These are phyloP conservation scores for Lepas anatifera DNA, from an alignment of 2,888 invertebrate genomes.

Conservation along the genomic window DNA sequence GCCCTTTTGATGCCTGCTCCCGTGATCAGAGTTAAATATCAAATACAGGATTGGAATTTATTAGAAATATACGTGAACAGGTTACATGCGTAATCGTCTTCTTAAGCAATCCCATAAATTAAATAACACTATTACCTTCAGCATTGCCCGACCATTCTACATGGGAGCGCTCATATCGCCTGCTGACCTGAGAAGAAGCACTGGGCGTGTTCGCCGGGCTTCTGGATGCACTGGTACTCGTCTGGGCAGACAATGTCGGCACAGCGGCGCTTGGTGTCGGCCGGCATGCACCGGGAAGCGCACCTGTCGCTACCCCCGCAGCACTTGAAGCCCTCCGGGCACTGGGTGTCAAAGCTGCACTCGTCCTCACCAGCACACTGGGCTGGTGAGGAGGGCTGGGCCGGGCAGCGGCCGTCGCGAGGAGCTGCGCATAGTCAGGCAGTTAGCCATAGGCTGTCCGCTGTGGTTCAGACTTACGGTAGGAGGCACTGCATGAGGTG, in stretches of 20 bases:
- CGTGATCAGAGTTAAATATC: too few relatives aligned
- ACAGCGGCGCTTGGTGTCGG: background rate
- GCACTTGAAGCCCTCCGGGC: background rate
- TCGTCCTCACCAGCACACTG: background rate
- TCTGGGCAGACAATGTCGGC: background rate
- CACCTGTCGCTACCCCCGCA: background rate
- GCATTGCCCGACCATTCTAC: too few relatives aligned
- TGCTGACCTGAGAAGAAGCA: background rate
- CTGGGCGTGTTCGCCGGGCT: background rate
- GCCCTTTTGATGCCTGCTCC: too few relatives aligned
- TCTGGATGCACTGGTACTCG: background rate
- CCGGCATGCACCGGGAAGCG: background rate
- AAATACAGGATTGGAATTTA: too few relatives aligned
- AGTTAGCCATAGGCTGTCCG: too few relatives aligned
- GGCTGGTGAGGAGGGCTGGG: background rate
- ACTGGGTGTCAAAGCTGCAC: background rate
- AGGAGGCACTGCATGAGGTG: too few relatives aligned
- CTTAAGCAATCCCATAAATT: too few relatives aligned
- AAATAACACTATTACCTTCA: too few relatives aligned
- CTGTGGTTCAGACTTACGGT: too few relatives aligned
- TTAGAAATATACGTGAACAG: too few relatives aligned
- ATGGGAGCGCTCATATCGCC: too few relatives aligned
- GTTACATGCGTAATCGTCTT: too few relatives aligned
- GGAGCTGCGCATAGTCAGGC: background rate
- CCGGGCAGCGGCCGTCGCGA: background rate